phyloP scores from a whole-genome alignment of 2,113 vertebrate species.

The Dipodomys merriami region DNA sequence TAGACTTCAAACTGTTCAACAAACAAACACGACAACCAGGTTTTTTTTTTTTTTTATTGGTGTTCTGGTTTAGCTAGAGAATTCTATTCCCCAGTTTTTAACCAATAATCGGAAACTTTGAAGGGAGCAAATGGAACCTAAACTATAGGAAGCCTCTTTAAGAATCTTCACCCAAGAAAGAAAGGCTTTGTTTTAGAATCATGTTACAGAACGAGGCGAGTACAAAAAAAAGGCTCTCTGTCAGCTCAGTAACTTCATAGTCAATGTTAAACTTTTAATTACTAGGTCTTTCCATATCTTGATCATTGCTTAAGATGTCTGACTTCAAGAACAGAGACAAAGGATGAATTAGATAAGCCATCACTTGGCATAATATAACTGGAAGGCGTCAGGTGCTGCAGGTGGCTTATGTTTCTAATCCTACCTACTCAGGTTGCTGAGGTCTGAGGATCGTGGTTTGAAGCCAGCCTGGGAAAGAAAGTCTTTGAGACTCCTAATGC shows the following conservation, averaged over 20 bases:
- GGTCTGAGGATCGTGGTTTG: no score
- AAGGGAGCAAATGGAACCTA: neutral
- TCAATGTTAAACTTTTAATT: neutral
- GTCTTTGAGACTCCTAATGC: no score
- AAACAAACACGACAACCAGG: no score
- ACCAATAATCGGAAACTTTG: neutral
- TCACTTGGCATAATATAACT: neutral
- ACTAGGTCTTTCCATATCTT: neutral
- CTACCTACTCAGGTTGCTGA: no score
- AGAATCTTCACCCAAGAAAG: neutral
- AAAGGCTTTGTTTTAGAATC: neutral
- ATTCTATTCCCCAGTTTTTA: neutral
- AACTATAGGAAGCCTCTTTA: neutral
- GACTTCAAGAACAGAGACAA: neutral
- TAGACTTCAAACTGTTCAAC: neutral
- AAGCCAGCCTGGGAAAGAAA: no score
- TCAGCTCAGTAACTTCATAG: neutral
- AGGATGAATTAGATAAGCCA: neutral
- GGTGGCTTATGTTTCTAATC: no score
- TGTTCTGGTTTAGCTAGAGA: neutral
- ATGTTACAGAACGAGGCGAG: neutral
- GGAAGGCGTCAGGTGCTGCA: neutral
- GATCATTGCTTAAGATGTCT: neutral
- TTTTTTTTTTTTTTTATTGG: no score
- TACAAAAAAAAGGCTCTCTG: neutral